A percentile compares a stretch with the other conserved stretches of the same genome.
Evolutionary conservation across 2,888 invertebrate genomes (phyloP).

Genomic region (Dicyrtomina minuta): DNA sequence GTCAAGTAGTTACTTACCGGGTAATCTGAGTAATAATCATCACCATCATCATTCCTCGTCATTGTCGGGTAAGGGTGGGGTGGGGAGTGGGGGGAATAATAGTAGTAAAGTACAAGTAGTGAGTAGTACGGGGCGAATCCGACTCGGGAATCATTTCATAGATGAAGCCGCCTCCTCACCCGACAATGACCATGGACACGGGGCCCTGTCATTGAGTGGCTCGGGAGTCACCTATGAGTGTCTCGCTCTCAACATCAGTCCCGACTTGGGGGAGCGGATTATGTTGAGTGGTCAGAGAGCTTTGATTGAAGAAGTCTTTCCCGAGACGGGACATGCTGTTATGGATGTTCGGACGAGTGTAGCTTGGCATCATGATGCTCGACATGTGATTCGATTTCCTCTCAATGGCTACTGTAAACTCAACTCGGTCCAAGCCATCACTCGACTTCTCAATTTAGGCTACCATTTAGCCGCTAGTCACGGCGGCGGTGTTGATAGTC

Average conservation of each 20-base stretch:
- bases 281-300: conserved; percentile 78
- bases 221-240: conserved; percentile 66
- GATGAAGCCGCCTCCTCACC: conserved; percentile 27
- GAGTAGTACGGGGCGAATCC: conserved; percentile 39
- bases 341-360: conserved; percentile 77
- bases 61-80: conserved; percentile 18
- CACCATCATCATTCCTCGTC: conserved; percentile 37
- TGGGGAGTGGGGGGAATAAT: conserved; percentile 35
- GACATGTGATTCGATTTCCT: conserved; percentile 81
- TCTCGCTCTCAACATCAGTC: conserved; percentile 76
- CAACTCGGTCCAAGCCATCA: conserved; percentile 84
- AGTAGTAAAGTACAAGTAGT: conserved; percentile 34
- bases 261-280: conserved; percentile 76
- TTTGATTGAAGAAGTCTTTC: conserved; percentile 69
- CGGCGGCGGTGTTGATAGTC: conserved; percentile 83
- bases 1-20: conserved; percentile 14
- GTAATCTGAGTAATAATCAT: conserved; percentile 44
- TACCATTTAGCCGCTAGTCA: conserved; percentile 79
- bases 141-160: conserved; percentile 40
- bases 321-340: conserved; percentile 67
- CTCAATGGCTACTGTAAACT: conserved; percentile 85
- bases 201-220: conserved; percentile 35
- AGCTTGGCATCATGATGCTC: conserved; percentile 73
- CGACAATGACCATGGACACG: conserved; percentile 32
- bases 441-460: conserved; percentile 74